Evolutionary conservation across 2,888 invertebrate species (phyloP), one percentile per base, ranked within the genome.

Genomic region (Nipponacmea schrenckii): DNA sequence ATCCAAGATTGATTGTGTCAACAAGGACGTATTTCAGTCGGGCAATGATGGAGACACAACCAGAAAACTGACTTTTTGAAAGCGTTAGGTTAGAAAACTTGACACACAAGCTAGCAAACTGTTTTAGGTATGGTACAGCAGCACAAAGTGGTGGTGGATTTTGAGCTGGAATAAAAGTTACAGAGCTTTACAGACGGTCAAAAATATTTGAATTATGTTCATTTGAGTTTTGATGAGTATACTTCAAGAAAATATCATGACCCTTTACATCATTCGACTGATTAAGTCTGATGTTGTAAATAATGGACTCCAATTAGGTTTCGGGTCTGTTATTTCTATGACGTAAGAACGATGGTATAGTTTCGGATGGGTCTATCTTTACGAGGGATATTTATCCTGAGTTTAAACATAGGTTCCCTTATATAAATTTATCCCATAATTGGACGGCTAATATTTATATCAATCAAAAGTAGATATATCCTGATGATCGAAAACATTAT

Each of bases 121-220:
- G 81, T 66, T 87, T 83, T 50, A 89, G 77, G 69, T 86, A 77
- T 3, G 89, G 89, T 48, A 89, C 79, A n/a, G 80, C 86, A 73
- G 87, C 84, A 76, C 90, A 90, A 17, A 89, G 56, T 1, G 89
- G 86, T 27, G 89, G 89, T 7, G 89, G 89, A 74, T 88, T 89
- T 15, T 79, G 76, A 20, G 81, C 89, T 89, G 82, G 68, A 85
- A 83, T 63, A 67, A 67, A 72, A 76, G n/a, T n/a, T 65, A 72
- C 8, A 20, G 68, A 17, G 20, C 26, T 31, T 31, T n/a, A 27
- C 12, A 20, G 62, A 68, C n/a, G 31, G 50, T 20, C 8, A 45
- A 62, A 15, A 17, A 62, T n/a, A 63, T 15, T 14, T 10, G 20
- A 17, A 2, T 15, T 27, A 27, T 63, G 17, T 17, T 31, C 39